Evolutionary conservation across 2,113 vertebrate species (phyloP).

Genomic region (Poeciliopsis retropinna): DNA sequence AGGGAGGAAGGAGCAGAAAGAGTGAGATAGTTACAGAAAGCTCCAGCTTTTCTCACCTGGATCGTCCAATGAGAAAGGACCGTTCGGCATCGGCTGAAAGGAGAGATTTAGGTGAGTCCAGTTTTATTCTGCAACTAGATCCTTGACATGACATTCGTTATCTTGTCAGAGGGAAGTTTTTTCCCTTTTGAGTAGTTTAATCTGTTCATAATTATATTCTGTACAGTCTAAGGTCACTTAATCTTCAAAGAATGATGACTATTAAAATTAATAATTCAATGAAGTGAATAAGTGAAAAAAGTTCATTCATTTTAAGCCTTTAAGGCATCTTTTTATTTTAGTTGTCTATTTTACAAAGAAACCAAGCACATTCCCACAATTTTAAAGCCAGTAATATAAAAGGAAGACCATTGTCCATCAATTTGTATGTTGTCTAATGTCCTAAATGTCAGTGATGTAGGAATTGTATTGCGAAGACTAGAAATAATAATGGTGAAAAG

Average conservation of each 20-base stretch:
- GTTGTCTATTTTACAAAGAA: too few species aligned
- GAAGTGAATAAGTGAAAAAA: too few species aligned
- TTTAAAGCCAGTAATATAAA: too few species aligned
- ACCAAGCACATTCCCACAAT: too few species aligned
- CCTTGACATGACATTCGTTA: neutral
- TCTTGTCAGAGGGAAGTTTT: neutral
- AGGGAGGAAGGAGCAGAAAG: constrained; percentile 69
- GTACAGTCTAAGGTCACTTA: neutral
- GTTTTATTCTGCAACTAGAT: constrained; percentile 2
- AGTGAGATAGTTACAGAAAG: constrained; percentile 55
- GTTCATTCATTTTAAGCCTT: too few species aligned
- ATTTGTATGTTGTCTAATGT: too few species aligned
- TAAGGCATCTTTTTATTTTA: too few species aligned
- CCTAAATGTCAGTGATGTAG: too few species aligned
- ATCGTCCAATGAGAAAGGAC: constrained; percentile 85
- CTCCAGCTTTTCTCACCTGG: constrained; percentile 71
- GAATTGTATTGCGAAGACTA: too few species aligned
- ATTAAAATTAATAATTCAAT: neutral
- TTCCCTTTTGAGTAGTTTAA: neutral
- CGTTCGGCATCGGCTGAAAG: constrained; percentile 81
- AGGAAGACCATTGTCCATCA: too few species aligned
- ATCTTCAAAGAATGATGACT: neutral
- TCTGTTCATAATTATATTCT: too few species aligned
- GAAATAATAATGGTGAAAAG: too few species aligned
- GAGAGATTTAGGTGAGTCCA: constrained; percentile 76